These are phyloP conservation scores for Parauchenoglanis ngamensis DNA, from an alignment of 2,797 vertebrate genomes.

Conservation along the genomic window DNA sequence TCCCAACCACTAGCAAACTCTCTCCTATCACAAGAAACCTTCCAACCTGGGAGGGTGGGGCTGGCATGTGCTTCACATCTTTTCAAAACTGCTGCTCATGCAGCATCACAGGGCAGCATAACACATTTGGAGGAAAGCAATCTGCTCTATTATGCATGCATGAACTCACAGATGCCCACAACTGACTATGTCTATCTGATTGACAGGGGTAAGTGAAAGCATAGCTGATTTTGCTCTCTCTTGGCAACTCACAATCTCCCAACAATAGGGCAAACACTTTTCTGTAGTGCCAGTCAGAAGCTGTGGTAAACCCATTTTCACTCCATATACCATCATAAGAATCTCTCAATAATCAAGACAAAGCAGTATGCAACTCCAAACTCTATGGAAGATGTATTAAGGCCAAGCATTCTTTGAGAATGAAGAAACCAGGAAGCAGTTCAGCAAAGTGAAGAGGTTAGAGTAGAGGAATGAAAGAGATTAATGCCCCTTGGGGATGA, in stretches of 20 bases:
- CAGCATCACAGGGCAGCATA: neutral
- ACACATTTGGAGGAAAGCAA: neutral
- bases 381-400: constrained; percentile 41
- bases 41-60: neutral
- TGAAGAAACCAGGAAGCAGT: constrained; percentile 46
- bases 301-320: neutral
- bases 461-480: constrained; percentile 44
- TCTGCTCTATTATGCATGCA: neutral
- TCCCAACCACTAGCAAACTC: no score
- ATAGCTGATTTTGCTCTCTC: neutral
- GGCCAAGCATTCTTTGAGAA: constrained; percentile 46
- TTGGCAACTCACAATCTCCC: neutral
- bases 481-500: constrained; percentile 44
- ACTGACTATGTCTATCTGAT: neutral
- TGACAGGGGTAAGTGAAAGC: neutral
- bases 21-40: neutral
- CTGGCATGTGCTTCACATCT: neutral
- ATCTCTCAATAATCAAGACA: neutral
- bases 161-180: neutral
- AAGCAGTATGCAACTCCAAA: neutral
- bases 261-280: neutral
- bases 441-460: constrained; percentile 28
- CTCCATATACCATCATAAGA: neutral
- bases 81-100: neutral
- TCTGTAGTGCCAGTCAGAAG: neutral